These are phyloP conservation scores for Sitta carolinensis DNA, from an alignment of 2,797 vertebrate species.

Conservation along the genomic window DNA sequence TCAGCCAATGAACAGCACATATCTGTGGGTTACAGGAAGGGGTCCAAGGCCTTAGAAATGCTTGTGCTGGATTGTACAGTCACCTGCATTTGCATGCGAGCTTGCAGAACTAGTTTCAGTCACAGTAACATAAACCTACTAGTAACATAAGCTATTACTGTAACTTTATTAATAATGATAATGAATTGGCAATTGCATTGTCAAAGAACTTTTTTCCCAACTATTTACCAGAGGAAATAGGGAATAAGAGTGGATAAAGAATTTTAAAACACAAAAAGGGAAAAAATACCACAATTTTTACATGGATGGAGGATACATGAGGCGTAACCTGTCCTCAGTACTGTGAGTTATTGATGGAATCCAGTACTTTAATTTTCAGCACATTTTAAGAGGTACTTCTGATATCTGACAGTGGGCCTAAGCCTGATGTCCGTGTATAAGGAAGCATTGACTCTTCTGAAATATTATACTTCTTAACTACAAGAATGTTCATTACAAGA, in stretches of 20 bases:
- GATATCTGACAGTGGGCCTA: constrained; percentile 9
- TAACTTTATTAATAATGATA: background rate
- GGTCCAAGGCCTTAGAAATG: background rate
- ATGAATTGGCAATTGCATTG: background rate
- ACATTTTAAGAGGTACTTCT: constrained; percentile 20
- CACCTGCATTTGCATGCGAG: background rate
- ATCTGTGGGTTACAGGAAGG: background rate
- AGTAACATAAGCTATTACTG: background rate
- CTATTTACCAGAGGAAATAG: background rate
- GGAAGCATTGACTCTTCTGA: constrained; percentile 39
- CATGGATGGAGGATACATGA: background rate
- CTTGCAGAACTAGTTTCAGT: background rate
- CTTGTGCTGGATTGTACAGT: background rate
- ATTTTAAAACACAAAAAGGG: background rate
- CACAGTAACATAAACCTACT: background rate
- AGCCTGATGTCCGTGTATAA: background rate
- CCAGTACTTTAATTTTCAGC: background rate
- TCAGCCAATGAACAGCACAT: background rate
- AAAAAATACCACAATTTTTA: background rate
- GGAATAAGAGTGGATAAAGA: background rate
- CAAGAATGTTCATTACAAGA: constrained; percentile 28
- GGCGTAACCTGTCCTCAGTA: background rate
- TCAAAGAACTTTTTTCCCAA: background rate
- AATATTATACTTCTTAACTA: constrained; percentile 26
- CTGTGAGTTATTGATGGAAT: background rate